phyloP scores from a whole-genome alignment of 2,888 invertebrate genomes.

The Ramazzottius varieornatus region DNA sequence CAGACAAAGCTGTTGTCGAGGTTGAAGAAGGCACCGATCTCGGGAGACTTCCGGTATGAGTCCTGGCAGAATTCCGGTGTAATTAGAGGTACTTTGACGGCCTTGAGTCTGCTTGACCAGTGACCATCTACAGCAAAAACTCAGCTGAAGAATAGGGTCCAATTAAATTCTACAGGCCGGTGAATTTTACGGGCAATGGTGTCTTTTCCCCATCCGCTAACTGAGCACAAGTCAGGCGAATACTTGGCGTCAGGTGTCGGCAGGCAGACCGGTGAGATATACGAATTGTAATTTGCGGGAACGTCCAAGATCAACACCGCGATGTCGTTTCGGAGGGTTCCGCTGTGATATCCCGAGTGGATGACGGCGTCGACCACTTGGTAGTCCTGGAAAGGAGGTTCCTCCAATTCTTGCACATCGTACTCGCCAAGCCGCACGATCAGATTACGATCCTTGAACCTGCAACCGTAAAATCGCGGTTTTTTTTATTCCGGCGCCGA shows the following conservation, averaged over 20 bases:
- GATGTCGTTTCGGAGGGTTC: not conserved
- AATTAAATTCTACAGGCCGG: not conserved
- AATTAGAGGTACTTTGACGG: not conserved
- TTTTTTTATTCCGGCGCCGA: too few relatives aligned
- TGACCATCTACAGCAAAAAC: not conserved
- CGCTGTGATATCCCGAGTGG: not conserved
- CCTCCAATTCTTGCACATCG: not conserved
- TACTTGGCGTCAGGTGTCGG: not conserved
- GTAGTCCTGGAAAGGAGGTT: not conserved
- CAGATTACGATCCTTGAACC: not conserved
- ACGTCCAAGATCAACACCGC: not conserved
- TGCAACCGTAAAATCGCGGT: not conserved
- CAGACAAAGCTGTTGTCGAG: not conserved
- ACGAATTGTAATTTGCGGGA: not conserved
- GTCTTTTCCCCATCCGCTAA: not conserved
- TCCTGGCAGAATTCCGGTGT: not conserved
- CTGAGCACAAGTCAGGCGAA: not conserved
- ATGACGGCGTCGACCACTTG: not conserved
- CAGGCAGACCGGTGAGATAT: slow-evolving; percentile 1
- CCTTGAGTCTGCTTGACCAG: not conserved
- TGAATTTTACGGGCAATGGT: not conserved
- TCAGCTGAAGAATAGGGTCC: not conserved
- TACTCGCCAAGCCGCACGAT: not conserved
- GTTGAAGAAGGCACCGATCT: not conserved
- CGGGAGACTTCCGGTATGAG: not conserved